These are phyloP conservation scores for Drosophila pegasa DNA, from an alignment of 2,888 invertebrate genomes.

Conservation along the genomic window DNA sequence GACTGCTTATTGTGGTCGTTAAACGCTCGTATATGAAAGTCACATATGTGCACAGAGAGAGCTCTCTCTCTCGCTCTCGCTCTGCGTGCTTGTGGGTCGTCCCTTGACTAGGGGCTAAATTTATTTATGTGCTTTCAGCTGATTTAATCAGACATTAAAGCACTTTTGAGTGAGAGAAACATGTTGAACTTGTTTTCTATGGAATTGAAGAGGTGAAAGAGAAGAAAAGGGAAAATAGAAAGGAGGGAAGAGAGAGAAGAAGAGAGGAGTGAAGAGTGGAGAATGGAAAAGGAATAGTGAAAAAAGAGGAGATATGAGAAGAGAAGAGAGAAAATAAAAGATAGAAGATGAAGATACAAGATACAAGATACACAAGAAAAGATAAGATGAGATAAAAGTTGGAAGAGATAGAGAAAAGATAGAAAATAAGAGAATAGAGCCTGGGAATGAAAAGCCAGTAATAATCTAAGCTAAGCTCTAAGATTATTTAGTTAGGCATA, in stretches of 20 bases:
- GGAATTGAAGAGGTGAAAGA: neutral
- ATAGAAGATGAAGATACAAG: neutral
- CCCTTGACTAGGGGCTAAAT: neutral
- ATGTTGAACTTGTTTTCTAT: neutral
- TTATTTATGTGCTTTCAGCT: conserved; percentile 16
- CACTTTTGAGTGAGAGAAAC: neutral
- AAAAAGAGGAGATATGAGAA: too few relatives aligned
- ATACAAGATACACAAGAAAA: neutral
- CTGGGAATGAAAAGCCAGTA: neutral
- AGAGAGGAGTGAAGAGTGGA: too few relatives aligned
- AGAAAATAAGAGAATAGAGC: neutral
- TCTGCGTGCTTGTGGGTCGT: conserved; percentile 18
- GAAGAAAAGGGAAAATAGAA: neutral
- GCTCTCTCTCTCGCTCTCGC: neutral
- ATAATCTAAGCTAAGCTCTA: neutral
- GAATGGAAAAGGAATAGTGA: too few relatives aligned
- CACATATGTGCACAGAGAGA: conserved; percentile 10
- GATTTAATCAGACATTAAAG: conserved; percentile 16
- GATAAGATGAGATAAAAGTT: neutral
- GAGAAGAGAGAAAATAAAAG: too few relatives aligned
- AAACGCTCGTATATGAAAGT: conserved; percentile 38
- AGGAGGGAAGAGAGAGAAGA: neutral
- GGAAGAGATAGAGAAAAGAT: neutral
- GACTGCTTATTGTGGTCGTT: conserved; percentile 56
- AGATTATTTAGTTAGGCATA: neutral